phyloP scores from a whole-genome alignment of 2,888 invertebrate species.

The Dinocampus coccinellae region DNA sequence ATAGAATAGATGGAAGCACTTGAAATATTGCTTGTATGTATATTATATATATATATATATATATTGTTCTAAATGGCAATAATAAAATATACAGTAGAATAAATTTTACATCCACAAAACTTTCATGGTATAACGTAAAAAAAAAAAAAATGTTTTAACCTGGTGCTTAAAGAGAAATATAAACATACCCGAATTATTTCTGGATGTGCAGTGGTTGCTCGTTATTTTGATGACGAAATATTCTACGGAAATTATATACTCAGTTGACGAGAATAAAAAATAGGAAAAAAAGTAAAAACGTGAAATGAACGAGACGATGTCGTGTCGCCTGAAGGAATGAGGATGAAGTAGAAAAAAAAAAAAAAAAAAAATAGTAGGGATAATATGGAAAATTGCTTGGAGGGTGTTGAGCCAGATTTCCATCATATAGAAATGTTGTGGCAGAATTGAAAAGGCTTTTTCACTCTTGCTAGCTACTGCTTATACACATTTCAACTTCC shows the following conservation, averaged over 20 bases:
- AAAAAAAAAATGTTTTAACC: not conserved
- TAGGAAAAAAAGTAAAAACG: constrained; percentile 10
- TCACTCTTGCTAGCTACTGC: not conserved
- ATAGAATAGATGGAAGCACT: not conserved
- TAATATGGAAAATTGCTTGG: constrained; percentile 44
- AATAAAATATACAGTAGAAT: not conserved
- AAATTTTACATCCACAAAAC: not conserved
- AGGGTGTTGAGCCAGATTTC: constrained; percentile 43
- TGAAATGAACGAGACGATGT: constrained; percentile 18
- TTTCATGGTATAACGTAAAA: not conserved
- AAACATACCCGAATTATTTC: not conserved
- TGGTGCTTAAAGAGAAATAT: not conserved
- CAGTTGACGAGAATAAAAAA: constrained; percentile 1
- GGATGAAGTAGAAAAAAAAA: not conserved
- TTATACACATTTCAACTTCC: not conserved
- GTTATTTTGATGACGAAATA: constrained; percentile 26
- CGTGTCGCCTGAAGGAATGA: constrained; percentile 19
- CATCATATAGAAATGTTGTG: constrained; percentile 31
- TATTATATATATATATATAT: not conserved
- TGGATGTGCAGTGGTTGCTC: not conserved
- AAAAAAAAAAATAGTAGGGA: constrained; percentile 18
- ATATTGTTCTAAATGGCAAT: not conserved
- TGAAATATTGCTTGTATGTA: not conserved
- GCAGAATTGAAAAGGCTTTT: constrained; percentile 35
- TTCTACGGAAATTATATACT: not conserved